Conservation (phyloP, 1,140 invertebrate species). For the Pseudomyrmex sp. region DNA sequence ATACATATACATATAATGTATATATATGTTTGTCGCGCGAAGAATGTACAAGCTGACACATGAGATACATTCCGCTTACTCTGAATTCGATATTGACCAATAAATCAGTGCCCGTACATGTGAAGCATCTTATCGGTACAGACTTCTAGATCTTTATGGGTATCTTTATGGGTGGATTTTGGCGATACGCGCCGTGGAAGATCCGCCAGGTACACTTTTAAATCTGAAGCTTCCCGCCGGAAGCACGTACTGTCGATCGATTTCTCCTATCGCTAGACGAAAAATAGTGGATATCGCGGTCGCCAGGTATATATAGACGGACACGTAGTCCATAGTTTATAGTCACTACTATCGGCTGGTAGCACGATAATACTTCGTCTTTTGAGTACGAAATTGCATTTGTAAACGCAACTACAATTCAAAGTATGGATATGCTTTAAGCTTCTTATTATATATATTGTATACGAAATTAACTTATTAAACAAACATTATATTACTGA, state of each 20-base stretch:
- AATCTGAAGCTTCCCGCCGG: constrained; percentile 48
- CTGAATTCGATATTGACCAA: constrained; percentile 41
- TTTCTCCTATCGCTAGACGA: constrained; percentile 48
- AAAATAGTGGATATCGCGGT: constrained; percentile 44
- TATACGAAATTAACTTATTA: too few species aligned
- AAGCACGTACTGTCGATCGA: constrained; percentile 63
- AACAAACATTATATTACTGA: not conserved
- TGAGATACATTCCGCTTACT: constrained; percentile 31
- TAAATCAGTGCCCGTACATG: constrained; percentile 38
- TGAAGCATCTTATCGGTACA: constrained; percentile 30
- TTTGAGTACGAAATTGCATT: not conserved
- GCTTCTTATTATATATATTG: too few species aligned
- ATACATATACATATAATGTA: not conserved
- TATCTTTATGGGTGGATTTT: constrained; percentile 61
- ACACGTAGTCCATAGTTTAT: constrained; percentile 1
- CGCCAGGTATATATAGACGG: constrained; percentile 25
- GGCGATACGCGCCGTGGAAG: constrained; percentile 35
- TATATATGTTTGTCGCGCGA: not conserved
- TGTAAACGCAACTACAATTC: not conserved
- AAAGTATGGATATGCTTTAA: not conserved
- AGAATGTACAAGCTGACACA: constrained; percentile 10
- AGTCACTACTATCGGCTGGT: not conserved
- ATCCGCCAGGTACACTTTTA: constrained; percentile 55
- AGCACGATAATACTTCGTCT: not conserved
- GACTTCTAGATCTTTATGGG: constrained; percentile 36